Conservation (phyloP, 2,797 vertebrate genomes). For the Neosilurus hyrtlii region DNA sequence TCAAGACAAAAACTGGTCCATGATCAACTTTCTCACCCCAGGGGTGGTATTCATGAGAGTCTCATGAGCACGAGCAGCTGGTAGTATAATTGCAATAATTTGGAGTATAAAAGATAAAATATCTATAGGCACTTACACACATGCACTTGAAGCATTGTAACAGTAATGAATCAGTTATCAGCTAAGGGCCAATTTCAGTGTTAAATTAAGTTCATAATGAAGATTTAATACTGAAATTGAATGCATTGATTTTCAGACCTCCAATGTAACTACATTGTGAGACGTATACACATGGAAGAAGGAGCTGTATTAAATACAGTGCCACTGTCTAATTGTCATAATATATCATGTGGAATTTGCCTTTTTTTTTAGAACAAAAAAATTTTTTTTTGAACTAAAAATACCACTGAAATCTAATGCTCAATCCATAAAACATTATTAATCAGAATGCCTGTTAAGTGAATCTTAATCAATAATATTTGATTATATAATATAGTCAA, state of each 20-base stretch:
- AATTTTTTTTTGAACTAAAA: not conserved
- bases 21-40: not conserved
- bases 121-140: not conserved
- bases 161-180: not conserved
- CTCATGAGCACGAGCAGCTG: conserved; percentile 1
- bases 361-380: not conserved
- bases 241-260: not conserved
- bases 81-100: not conserved
- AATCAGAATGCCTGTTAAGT: too few species aligned
- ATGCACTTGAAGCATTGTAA: not conserved
- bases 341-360: not conserved
- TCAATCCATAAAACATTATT: not conserved
- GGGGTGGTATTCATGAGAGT: conserved; percentile 6
- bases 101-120: not conserved
- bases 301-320: not conserved
- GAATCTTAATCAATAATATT: not conserved
- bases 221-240: not conserved
- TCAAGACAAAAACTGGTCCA: conserved; percentile 7
- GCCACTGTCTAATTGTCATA: not conserved
- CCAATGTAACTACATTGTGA: not conserved
- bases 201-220: not conserved
- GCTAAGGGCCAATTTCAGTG: not conserved
- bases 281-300: not conserved
- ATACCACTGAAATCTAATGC: not conserved
- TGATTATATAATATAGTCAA: too few species aligned